Evolutionary conservation across 2,113 vertebrate genomes (phyloP).

Genomic region (Peromyscus maniculatus): DNA sequence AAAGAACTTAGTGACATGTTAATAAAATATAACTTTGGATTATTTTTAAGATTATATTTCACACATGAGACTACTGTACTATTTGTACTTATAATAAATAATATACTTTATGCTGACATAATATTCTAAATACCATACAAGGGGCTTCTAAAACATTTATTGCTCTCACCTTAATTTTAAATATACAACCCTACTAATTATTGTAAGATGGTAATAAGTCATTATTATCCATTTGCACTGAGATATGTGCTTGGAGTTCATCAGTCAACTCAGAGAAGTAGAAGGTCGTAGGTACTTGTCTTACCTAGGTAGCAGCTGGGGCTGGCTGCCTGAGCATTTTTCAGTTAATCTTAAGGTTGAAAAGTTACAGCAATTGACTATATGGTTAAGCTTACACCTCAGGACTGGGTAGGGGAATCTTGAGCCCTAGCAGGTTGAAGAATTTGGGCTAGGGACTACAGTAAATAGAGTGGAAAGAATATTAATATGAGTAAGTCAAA

Average conservation of each 20-base stretch:
- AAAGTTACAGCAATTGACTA: neutral
- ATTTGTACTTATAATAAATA: neutral
- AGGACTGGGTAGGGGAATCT: neutral
- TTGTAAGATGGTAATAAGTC: neutral
- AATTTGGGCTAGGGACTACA: neutral
- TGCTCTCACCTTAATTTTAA: neutral
- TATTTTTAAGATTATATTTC: conserved; percentile 22
- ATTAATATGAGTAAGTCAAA: neutral
- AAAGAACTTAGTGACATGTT: neutral
- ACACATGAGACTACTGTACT: neutral
- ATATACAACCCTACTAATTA: neutral
- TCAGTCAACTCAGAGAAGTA: neutral
- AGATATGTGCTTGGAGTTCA: neutral
- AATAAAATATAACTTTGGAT: neutral
- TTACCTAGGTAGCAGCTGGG: neutral
- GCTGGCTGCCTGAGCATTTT: neutral
- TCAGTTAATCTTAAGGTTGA: neutral
- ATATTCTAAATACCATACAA: neutral
- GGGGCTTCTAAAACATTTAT: neutral
- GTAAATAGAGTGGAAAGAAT: neutral
- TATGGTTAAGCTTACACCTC: neutral
- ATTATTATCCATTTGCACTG: neutral
- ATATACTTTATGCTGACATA: neutral
- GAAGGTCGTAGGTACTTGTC: neutral
- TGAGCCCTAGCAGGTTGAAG: neutral